Conservation (phyloP, 2,113 vertebrate species). For the Podocnemis expansa region DNA sequence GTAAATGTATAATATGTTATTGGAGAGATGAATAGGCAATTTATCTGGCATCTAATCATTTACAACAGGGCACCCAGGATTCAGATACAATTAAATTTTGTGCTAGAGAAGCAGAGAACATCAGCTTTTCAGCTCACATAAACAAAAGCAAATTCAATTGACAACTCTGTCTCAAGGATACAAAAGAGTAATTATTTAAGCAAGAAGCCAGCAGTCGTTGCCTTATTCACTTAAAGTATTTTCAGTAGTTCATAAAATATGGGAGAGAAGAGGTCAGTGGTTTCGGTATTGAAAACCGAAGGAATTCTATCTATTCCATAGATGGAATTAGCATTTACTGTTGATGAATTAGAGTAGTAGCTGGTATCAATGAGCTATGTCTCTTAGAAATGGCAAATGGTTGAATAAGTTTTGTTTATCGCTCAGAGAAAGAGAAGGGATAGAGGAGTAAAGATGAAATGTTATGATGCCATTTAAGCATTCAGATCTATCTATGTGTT, state of each 20-base stretch:
- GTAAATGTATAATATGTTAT: background rate
- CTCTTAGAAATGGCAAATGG: background rate
- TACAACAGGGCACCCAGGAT: background rate
- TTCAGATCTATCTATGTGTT: conserved; percentile 23
- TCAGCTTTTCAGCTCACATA: background rate
- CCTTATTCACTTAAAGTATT: background rate
- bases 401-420: conserved; percentile 21
- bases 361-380: fast-evolving
- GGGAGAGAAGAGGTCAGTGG: background rate
- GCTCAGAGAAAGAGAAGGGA: background rate
- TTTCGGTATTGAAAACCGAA: background rate
- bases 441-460: conserved; percentile 31
- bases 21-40: conserved; percentile 27
- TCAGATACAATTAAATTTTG: background rate
- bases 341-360: background rate
- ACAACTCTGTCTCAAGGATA: background rate
- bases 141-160: background rate
- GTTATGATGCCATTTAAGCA: background rate
- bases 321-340: background rate
- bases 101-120: background rate
- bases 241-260: background rate
- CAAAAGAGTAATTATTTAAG: background rate
- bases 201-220: background rate
- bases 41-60: conserved; percentile 8
- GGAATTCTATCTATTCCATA: background rate